Evolutionary conservation across 2,888 invertebrate genomes (phyloP).

Genomic region (Mechanitis messenoides): DNA sequence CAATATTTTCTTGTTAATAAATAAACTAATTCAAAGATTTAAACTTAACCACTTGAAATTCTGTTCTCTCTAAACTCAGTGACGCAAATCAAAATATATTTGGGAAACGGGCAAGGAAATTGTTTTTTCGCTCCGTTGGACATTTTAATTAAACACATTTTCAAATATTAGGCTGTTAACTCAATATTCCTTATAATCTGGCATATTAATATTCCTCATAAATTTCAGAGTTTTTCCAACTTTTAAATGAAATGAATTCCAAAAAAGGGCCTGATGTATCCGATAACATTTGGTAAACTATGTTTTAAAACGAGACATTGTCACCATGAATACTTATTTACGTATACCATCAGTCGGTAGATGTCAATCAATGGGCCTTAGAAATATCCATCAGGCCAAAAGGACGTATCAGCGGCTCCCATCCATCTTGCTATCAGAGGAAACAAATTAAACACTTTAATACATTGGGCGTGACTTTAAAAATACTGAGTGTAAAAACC

Average conservation of each 20-base stretch:
- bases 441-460: slow-evolving; percentile 75
- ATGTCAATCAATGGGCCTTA: slow-evolving; percentile 51
- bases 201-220: background rate
- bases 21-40: slow-evolving; percentile 3
- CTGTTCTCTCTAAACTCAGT: slow-evolving; percentile 7
- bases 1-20: background rate
- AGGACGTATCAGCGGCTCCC: slow-evolving; percentile 42
- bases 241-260: no score
- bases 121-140: slow-evolving; percentile 34
- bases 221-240: no score
- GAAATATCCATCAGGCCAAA: slow-evolving; percentile 53
- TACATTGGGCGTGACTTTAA: slow-evolving; percentile 72
- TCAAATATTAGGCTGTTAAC: slow-evolving; percentile 22
- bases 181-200: background rate
- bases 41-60: background rate
- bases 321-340: slow-evolving; percentile 23
- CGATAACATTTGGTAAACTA: no score
- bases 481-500: slow-evolving; percentile 43
- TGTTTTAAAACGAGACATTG: no score
- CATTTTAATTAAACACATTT: slow-evolving; percentile 33
- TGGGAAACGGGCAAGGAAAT: slow-evolving; percentile 32
- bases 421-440: slow-evolving; percentile 61
- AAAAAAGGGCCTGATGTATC: no score
- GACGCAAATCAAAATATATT: slow-evolving; percentile 27
- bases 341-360: slow-evolving; percentile 37